These are phyloP conservation scores for Ommatoiulus sabulosus DNA, from an alignment of 2,888 invertebrate species.

Conservation along the genomic window DNA sequence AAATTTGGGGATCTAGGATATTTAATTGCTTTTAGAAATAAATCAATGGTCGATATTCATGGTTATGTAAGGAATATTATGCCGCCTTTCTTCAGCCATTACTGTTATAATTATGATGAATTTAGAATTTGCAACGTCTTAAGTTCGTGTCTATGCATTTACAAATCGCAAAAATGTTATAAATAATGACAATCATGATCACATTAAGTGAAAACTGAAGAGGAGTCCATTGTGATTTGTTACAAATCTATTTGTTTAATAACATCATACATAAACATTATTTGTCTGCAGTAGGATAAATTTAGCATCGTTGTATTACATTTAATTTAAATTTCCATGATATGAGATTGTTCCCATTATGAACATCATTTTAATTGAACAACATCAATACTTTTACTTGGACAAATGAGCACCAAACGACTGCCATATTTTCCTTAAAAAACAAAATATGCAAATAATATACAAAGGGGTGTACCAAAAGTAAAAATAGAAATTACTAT, in stretches of 20 bases:
- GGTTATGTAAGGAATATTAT: no score
- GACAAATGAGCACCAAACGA: background rate
- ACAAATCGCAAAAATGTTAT: no score
- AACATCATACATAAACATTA: background rate
- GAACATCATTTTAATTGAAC: background rate
- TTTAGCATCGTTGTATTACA: background rate
- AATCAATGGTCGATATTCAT: no score
- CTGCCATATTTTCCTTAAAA: background rate
- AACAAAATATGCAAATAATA: background rate
- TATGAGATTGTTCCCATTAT: background rate
- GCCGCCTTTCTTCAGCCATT: no score
- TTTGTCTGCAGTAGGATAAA: background rate
- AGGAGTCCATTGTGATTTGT: background rate
- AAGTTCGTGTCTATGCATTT: no score
- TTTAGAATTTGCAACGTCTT: no score
- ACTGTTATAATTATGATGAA: no score
- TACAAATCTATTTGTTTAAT: conserved; percentile 27
- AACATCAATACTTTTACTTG: background rate
- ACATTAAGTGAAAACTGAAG: no score
- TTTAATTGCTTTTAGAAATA: no score
- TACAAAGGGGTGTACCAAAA: conserved; percentile 30
- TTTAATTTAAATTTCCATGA: background rate
- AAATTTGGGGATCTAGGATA: no score
- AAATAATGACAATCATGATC: no score
- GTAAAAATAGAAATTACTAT: background rate